Conservation (phyloP, 2,113 vertebrate species). For the Cromileptes altivelis region DNA sequence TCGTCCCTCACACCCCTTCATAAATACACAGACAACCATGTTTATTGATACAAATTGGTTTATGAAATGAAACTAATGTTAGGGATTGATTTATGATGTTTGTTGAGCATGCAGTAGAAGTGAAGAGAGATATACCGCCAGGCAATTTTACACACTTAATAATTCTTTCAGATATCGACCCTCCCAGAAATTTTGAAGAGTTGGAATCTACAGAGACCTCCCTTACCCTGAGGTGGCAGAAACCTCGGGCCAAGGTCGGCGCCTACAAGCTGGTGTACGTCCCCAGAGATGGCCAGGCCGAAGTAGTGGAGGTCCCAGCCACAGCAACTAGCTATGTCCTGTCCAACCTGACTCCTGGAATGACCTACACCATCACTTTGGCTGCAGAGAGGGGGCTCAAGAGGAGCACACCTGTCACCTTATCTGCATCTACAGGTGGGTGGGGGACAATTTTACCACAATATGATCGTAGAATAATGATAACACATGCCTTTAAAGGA, state of each 20-base stretch:
- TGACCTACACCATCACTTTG: slow-evolving; percentile 87
- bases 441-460: background rate
- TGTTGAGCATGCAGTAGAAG: background rate
- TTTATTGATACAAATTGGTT: slow-evolving; percentile 26
- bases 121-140: background rate
- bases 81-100: slow-evolving; percentile 17
- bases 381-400: slow-evolving; percentile 89
- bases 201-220: slow-evolving; percentile 86
- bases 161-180: slow-evolving; percentile 88
- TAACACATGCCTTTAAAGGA: background rate
- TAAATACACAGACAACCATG: background rate
- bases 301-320: slow-evolving; percentile 84
- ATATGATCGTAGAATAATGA: background rate
- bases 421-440: slow-evolving; percentile 90
- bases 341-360: slow-evolving; percentile 85
- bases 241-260: slow-evolving; percentile 89
- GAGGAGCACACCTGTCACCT: slow-evolving; percentile 85
- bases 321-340: slow-evolving; percentile 83
- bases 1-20: slow-evolving; percentile 6
- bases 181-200: slow-evolving; percentile 87
- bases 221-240: slow-evolving; percentile 88
- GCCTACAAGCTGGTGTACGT: slow-evolving; percentile 87
- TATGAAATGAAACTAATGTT: slow-evolving; percentile 23
- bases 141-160: background rate
- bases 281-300: slow-evolving; percentile 66